Percentiles rank a stretch among this genome's conserved stretches.
Conservation (phyloP, 2,113 vertebrate genomes). For the Tauraco erythrolophus region DNA sequence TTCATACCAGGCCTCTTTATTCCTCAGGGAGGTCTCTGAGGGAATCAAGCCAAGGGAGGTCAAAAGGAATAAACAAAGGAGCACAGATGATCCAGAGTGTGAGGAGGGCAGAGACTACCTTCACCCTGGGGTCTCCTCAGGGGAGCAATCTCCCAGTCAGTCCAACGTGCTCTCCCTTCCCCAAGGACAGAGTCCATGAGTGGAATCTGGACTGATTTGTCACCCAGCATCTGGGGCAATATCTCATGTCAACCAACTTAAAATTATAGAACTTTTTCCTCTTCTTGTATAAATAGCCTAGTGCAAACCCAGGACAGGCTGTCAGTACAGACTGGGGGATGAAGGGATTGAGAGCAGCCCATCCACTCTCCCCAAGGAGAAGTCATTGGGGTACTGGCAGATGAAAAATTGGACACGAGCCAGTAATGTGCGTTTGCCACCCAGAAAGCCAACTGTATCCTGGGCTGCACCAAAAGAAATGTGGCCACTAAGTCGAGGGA, state of each 20-base stretch:
- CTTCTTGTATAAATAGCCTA: not conserved
- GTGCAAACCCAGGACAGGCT: not conserved
- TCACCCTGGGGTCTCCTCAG: not conserved
- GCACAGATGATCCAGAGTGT: not conserved
- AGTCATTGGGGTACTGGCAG: not conserved
- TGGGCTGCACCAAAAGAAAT: not conserved
- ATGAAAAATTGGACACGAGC: not conserved
- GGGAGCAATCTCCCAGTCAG: not conserved
- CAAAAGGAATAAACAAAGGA: not conserved
- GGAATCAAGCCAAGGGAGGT: not conserved
- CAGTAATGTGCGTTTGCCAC: accelerated
- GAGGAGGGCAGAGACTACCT: not conserved
- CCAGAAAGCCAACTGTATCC: accelerated
- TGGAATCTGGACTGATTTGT: not conserved
- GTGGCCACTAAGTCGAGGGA: accelerated
- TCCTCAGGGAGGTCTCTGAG: not conserved
- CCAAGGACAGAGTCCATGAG: not conserved
- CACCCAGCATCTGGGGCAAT: not conserved
- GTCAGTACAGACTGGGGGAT: not conserved
- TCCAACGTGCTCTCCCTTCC: not conserved
- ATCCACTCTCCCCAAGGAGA: no score
- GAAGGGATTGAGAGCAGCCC: not conserved
- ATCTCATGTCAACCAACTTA: not conserved
- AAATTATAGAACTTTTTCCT: not conserved
- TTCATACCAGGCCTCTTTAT: not conserved